Evolutionary conservation across 2,888 invertebrate genomes (phyloP), one percentile per base, ranked within the genome.

Genomic region (Leucophenga montana): DNA sequence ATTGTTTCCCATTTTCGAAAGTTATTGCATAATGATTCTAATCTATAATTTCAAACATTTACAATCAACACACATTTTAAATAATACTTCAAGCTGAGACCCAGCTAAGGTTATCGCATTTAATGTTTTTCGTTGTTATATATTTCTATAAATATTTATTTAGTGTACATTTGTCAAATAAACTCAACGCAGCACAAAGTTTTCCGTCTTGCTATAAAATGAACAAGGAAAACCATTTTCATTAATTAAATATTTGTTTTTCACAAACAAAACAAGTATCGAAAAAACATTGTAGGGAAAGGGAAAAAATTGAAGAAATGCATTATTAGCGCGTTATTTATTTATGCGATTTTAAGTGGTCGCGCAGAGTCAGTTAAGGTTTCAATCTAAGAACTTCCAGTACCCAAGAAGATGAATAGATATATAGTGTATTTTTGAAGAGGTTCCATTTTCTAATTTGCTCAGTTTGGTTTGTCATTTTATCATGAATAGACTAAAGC

Each of bases 221-320:
- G 11, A n/a, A 48, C 22, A 46, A 3, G 44, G 16, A 46, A 64
- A 48, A 64, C 18, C 46, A 64, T 64, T 64, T 64, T 64, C 48
- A 11, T 64, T 64, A 64, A 48, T 64, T 64, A 64, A 64, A 64
- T 39, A 48, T 64, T 64, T 64, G 16, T 16, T 48, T 48, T 64
- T n/a, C 6, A 33, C 59, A 22, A 14, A 56, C 11, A 14, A 22
- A 56, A 56, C 20, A 18, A 8, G 48, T 48, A 48, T 5, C 48
- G 27, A 27, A 27, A 27, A 20, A 59, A 59, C 33, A 59, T n/a
- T 27, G 2, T n/a, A 18, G 3, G 20, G 1, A 16, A 20, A 54
- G n/a, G n/a, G 3, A 13, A 6, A 54, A 54, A 20, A 54, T 54
- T 20, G 18, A 6, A 31, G 33, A 59, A 59, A 59, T 59, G 31